Evolutionary conservation across 1,140 invertebrate species (phyloP), one percentile per base, ranked within the genome.

Genomic region (Spodoptera litura): DNA sequence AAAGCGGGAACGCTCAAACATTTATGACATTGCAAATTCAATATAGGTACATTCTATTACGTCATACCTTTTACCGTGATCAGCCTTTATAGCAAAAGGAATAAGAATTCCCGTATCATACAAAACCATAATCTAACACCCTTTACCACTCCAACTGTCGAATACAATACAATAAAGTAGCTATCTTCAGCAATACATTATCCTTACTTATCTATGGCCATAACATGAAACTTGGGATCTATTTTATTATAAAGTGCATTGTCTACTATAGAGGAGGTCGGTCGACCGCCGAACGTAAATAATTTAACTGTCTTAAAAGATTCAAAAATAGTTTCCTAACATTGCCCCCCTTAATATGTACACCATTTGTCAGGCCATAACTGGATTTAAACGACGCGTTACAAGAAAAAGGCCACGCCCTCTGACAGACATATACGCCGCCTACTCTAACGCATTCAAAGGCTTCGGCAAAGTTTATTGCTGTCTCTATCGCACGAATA

Each of bases 301-400:
- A 93, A 94, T 94, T 93, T 93, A 94, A 93, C 89, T 93, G 91
- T 94, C 93, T 94, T 94, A 94, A 94, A 94, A 94, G 93, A 94
- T 94, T 94, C 93, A 94, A 94, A 94, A 94, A 94, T 94, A 94
- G 93, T 94, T 93, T 94, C 86, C 93, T 93, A 92, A 93, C 92
- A 92, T 92, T 91, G 88, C 92, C 91, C 91, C 91, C 90, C 87
- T 88, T 92, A 93, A 94, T 93, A 93, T 93, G 91, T 92, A 91
- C 89, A 93, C 93, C 92, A 94, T 94, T 94, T 94, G 90, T 93
- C 93, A 93, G 93, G 82, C 92, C 90, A 92, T 94, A 94, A 94
- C 93, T 93, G 87, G 90, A 94, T 94, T 94, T 94, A 93, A 94
- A 92, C 89, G 87, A 86, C 85, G 85, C 87, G 84, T 90, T 92